These are phyloP conservation scores for Streptopelia turtur DNA, from an alignment of 2,797 vertebrate genomes.

Conservation along the genomic window DNA sequence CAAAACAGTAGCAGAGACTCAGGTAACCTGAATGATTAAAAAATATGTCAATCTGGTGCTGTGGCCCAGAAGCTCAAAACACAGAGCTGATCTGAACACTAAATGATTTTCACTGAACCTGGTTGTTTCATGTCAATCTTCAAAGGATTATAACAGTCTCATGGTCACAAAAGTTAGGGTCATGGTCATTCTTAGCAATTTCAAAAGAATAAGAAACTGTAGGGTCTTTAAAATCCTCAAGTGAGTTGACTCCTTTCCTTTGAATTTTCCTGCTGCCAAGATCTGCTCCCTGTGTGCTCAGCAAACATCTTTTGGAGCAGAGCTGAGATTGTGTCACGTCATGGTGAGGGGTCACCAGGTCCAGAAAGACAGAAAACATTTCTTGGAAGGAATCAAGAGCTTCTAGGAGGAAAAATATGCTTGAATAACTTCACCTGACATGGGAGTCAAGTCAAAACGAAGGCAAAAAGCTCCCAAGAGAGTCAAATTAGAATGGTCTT, in stretches of 20 bases:
- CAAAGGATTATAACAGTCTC: background rate
- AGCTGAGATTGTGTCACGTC: rapidly evolving
- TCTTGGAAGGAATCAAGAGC: background rate
- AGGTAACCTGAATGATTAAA: background rate
- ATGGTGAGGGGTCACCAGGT: background rate
- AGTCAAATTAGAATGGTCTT: background rate
- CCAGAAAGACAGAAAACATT: background rate
- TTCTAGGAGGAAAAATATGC: background rate
- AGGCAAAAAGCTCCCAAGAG: background rate
- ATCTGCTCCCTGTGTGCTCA: background rate
- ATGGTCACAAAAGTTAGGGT: background rate
- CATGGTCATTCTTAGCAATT: background rate
- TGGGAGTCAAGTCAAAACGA: background rate
- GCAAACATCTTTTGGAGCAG: background rate
- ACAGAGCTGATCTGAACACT: background rate
- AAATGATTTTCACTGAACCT: background rate
- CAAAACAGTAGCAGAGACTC: background rate
- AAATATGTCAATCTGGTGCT: background rate
- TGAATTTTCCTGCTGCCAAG: background rate
- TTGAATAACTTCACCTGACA: background rate
- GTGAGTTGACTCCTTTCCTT: background rate
- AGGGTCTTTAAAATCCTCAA: background rate
- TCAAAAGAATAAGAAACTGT: background rate
- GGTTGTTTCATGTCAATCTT: background rate
- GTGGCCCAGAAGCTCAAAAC: background rate